A percentile compares a stretch with the other conserved stretches of the same genome.
phyloP scores from a whole-genome alignment of 2,113 vertebrate species.

The Morone chrysops region DNA sequence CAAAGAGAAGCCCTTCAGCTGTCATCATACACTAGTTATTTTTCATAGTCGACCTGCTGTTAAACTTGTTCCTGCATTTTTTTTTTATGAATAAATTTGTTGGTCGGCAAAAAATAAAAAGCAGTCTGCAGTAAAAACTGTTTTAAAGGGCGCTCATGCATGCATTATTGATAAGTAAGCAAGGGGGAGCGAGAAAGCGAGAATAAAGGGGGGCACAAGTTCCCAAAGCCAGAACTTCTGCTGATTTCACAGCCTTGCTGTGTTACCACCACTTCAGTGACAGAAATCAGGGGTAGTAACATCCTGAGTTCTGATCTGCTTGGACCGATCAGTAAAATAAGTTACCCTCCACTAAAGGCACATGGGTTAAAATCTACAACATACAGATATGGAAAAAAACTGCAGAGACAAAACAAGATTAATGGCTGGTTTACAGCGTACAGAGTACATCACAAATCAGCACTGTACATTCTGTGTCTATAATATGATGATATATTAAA shows the following conservation, averaged over 20 bases:
- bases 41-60: slow-evolving; percentile 11
- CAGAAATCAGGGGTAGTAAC: not conserved
- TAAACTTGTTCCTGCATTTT: not conserved
- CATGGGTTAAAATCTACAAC: not conserved
- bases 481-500: not conserved
- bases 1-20: not conserved
- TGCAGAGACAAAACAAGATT: not conserved
- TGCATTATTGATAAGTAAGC: slow-evolving; percentile 61
- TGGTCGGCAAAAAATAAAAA: slow-evolving; percentile 27
- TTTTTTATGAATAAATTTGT: slow-evolving; percentile 8
- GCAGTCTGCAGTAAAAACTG: slow-evolving; percentile 31
- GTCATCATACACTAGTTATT: not conserved
- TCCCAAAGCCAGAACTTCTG: slow-evolving; percentile 19
- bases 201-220: slow-evolving; percentile 31
- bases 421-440: not conserved
- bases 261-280: not conserved
- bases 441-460: not conserved
- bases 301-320: not conserved
- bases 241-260: slow-evolving; percentile 19
- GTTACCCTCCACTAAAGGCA: too few relatives aligned
- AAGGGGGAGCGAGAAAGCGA: slow-evolving; percentile 4
- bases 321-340: not conserved
- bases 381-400: not conserved
- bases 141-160: slow-evolving; percentile 34
- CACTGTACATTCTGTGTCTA: not conserved